A percentile compares a stretch with the other conserved stretches of the same genome.
These are phyloP conservation scores for Setipinna tenuifilis DNA, from an alignment of 2,797 vertebrate species.

Conservation along the genomic window DNA sequence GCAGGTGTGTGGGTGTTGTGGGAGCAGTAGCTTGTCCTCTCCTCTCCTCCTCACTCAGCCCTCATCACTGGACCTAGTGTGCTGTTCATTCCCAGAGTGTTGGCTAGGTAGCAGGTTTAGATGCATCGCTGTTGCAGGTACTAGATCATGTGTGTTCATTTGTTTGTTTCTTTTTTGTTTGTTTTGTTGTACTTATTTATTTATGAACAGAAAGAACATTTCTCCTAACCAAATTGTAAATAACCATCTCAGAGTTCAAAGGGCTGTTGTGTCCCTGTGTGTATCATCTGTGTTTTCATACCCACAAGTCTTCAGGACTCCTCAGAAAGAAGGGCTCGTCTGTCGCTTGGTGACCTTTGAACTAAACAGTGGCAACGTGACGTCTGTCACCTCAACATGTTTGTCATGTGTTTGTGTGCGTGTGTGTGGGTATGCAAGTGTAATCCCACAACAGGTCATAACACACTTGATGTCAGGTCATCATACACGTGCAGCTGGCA, in stretches of 20 bases:
- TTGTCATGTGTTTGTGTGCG: background rate
- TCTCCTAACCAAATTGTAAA: background rate
- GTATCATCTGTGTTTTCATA: background rate
- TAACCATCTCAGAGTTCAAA: background rate
- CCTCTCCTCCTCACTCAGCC: background rate
- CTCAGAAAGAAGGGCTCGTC: slow-evolving; percentile 4
- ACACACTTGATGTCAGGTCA: background rate
- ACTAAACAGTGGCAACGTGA: background rate
- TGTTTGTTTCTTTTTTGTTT: background rate
- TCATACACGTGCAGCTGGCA: background rate
- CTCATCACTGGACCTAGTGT: background rate
- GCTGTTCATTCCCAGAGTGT: background rate
- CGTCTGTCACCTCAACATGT: background rate
- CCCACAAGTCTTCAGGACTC: background rate
- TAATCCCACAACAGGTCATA: background rate
- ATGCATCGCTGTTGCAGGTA: background rate
- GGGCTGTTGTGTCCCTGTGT: background rate
- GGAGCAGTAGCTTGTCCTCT: background rate
- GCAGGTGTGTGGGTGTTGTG: background rate
- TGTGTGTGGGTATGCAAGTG: background rate
- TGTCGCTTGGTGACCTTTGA: background rate
- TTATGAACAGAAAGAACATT: background rate
- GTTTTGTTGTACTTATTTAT: background rate
- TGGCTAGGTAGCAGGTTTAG: background rate
- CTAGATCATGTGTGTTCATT: background rate